These are phyloP conservation scores for Brassicogethes aeneus DNA, from an alignment of 2,888 invertebrate species.

Conservation along the genomic window DNA sequence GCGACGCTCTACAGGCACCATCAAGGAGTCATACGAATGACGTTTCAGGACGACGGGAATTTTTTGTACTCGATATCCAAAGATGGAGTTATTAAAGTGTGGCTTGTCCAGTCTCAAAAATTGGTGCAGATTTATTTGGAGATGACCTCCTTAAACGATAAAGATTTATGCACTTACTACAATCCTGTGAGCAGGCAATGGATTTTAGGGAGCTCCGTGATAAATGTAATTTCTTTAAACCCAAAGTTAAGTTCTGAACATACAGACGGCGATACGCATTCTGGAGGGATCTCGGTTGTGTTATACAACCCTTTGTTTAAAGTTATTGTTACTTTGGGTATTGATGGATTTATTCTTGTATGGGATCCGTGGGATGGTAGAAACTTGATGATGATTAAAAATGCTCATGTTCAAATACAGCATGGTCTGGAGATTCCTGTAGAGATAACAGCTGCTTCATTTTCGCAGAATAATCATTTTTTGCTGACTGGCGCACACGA, in stretches of 20 bases:
- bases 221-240: slow-evolving; percentile 56
- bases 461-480: slow-evolving; percentile 49
- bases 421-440: slow-evolving; percentile 58
- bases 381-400: slow-evolving; percentile 56
- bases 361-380: slow-evolving; percentile 72
- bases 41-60: slow-evolving; percentile 57
- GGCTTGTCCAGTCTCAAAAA: slow-evolving; percentile 58
- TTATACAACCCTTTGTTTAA: slow-evolving; percentile 66
- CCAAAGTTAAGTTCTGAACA: slow-evolving; percentile 56
- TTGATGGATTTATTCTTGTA: slow-evolving; percentile 71
- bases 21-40: slow-evolving; percentile 55
- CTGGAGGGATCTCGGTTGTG: slow-evolving; percentile 59
- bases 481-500: slow-evolving; percentile 66
- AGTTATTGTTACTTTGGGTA: slow-evolving; percentile 61
- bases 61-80: slow-evolving; percentile 64
- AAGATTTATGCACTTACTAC: slow-evolving; percentile 48
- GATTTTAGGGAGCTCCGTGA: slow-evolving; percentile 54
- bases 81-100: slow-evolving; percentile 66
- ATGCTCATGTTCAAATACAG: slow-evolving; percentile 58
- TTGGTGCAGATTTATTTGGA: slow-evolving; percentile 65
- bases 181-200: slow-evolving; percentile 57
- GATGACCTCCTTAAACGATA: slow-evolving; percentile 50
- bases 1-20: slow-evolving; percentile 61
- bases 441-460: slow-evolving; percentile 69
- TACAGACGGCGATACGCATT: slow-evolving; percentile 56